Evolutionary conservation across 2,797 vertebrate species (phyloP).

Genomic region (Hoplostethus atlanticus): DNA sequence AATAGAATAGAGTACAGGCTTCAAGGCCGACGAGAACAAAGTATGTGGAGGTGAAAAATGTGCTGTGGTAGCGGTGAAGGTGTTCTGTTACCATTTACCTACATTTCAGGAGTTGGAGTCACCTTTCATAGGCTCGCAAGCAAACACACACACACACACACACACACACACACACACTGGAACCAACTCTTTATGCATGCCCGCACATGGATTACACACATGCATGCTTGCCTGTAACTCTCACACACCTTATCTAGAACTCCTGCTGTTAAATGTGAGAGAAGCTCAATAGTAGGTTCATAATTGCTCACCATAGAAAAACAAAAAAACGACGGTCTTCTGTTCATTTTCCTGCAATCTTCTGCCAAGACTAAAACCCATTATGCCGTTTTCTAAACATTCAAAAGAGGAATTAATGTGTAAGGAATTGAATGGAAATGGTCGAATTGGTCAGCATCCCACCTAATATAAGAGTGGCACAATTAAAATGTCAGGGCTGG

Average conservation of each 20-base stretch:
- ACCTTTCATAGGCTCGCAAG: not conserved
- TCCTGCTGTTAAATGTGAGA: slow-evolving; percentile 52
- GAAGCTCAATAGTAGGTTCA: slow-evolving; percentile 66
- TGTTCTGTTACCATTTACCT: not conserved
- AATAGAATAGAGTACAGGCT: slow-evolving; percentile 16
- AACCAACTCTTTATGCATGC: not conserved
- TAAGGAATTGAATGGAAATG: slow-evolving; percentile 63
- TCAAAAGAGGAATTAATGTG: slow-evolving; percentile 68
- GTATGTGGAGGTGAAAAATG: slow-evolving; percentile 9
- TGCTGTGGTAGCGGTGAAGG: not conserved
- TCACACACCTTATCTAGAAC: slow-evolving; percentile 45
- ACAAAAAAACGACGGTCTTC: slow-evolving; percentile 18
- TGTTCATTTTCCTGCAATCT: slow-evolving; percentile 46
- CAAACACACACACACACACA: no score
- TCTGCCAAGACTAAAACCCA: slow-evolving; percentile 79
- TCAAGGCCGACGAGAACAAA: slow-evolving; percentile 21
- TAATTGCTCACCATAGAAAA: slow-evolving; percentile 39
- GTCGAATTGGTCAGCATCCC: slow-evolving; percentile 66
- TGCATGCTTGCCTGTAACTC: slow-evolving; percentile 15
- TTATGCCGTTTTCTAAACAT: slow-evolving; percentile 78
- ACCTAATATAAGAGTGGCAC: slow-evolving; percentile 57
- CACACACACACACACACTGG: not conserved
- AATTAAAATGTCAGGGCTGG: slow-evolving; percentile 77
- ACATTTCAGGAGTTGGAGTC: not conserved
- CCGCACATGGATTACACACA: not conserved